phyloP scores from a whole-genome alignment of 92 coral and sea anemone species.

The Phenganax stokvisi region DNA sequence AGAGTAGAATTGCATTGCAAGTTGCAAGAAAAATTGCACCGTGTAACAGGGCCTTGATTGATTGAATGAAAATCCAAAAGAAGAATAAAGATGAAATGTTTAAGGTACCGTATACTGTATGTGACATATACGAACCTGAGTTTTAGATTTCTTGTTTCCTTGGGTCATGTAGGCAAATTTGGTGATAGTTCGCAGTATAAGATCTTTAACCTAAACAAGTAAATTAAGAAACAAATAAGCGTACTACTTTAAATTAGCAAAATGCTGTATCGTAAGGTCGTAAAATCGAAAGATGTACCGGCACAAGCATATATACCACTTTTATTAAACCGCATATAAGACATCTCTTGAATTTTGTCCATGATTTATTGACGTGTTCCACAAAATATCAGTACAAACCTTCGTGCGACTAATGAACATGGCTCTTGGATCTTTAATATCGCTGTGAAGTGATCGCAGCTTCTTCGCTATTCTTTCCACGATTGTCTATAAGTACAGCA shows the following conservation, averaged over 20 bases:
- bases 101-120: neutral
- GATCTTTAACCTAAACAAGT: slow-evolving; percentile 71
- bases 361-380: neutral
- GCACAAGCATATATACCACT: too few species aligned
- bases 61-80: neutral
- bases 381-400: slow-evolving; percentile 40
- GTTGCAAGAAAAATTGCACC: too few species aligned
- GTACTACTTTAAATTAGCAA: too few species aligned
- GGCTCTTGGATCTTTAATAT: slow-evolving; percentile 91
- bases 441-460: slow-evolving; percentile 61
- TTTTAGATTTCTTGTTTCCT: slow-evolving; percentile 57
- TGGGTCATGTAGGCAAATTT: slow-evolving; percentile 62
- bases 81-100: neutral
- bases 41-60: too few species aligned
- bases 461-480: slow-evolving; percentile 61
- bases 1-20: too few species aligned
- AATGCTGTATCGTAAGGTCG: too few species aligned
- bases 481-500: slow-evolving; percentile 43
- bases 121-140: slow-evolving; percentile 53
- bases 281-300: too few species aligned
- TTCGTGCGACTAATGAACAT: slow-evolving; percentile 85
- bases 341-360: too few species aligned
- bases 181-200: slow-evolving; percentile 69
- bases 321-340: too few species aligned
- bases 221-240: neutral